Conservation (phyloP, 2,113 vertebrate species). For the Mus pahari region DNA sequence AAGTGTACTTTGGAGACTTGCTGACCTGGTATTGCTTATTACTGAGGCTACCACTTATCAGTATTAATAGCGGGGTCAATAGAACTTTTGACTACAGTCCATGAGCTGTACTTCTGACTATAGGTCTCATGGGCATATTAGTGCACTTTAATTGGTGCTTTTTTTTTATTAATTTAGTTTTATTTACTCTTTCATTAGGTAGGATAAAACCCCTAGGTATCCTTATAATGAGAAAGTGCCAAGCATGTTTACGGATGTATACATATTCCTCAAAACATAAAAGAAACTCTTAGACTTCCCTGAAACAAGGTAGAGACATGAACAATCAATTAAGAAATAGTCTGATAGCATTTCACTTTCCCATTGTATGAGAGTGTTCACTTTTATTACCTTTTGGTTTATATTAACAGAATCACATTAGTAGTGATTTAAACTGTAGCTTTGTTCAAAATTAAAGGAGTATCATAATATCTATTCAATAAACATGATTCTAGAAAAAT, state of each 20-base stretch:
- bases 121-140: background rate
- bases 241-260: background rate
- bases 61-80: background rate
- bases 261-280: background rate
- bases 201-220: background rate
- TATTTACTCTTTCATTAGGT: background rate
- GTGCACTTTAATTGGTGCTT: background rate
- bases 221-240: background rate
- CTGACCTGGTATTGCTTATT: background rate
- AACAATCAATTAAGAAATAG: background rate
- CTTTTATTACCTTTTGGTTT: background rate
- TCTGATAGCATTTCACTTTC: background rate
- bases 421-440: background rate
- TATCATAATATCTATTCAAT: constrained; percentile 9
- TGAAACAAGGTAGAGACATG: background rate
- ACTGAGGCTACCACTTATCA: background rate
- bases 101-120: background rate
- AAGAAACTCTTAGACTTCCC: background rate
- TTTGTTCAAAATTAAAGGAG: constrained; percentile 24
- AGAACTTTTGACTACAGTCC: background rate
- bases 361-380: background rate
- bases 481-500: background rate
- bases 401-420: background rate
- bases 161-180: constrained; percentile 17
- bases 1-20: background rate